These are phyloP conservation scores for Tethea ocularis DNA, from an alignment of 2,888 invertebrate species.

Conservation along the genomic window DNA sequence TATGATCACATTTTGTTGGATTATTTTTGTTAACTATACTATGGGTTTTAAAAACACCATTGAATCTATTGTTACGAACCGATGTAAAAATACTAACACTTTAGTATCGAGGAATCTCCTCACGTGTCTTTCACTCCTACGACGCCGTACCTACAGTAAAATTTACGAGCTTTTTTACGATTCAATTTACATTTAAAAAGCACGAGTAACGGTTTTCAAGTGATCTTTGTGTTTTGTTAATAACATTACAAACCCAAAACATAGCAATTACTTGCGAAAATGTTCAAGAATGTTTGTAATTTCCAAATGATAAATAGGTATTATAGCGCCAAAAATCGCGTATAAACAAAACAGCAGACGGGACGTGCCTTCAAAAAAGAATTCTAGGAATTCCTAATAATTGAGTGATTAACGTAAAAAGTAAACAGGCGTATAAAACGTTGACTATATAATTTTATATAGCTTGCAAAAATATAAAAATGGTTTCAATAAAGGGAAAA, in stretches of 20 bases:
- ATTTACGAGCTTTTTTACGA: constrained; percentile 66
- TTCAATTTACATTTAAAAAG: constrained; percentile 71
- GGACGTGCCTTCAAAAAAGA: too few species aligned
- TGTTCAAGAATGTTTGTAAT: not conserved
- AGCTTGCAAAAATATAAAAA: not conserved
- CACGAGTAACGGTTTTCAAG: constrained; percentile 58
- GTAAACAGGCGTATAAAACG: not conserved
- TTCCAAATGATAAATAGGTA: not conserved
- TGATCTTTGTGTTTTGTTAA: constrained; percentile 53
- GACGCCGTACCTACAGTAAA: constrained; percentile 42
- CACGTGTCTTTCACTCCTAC: constrained; percentile 48
- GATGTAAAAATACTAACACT: constrained; percentile 24
- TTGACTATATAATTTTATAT: not conserved
- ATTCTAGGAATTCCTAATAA: too few species aligned
- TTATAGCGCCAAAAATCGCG: not conserved
- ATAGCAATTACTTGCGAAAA: constrained; percentile 35
- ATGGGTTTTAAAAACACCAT: not conserved
- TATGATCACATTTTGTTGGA: not conserved
- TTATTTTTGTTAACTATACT: not conserved
- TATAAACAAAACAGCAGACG: not conserved
- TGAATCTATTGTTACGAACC: constrained; percentile 32
- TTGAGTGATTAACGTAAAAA: too few species aligned
- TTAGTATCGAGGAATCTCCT: constrained; percentile 30
- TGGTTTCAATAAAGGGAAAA: not conserved
- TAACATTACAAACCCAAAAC: constrained; percentile 37